Evolutionary conservation across 2,797 vertebrate genomes (phyloP), one percentile per base, ranked within the genome.

Genomic region (Hephaestus fuliginosus): DNA sequence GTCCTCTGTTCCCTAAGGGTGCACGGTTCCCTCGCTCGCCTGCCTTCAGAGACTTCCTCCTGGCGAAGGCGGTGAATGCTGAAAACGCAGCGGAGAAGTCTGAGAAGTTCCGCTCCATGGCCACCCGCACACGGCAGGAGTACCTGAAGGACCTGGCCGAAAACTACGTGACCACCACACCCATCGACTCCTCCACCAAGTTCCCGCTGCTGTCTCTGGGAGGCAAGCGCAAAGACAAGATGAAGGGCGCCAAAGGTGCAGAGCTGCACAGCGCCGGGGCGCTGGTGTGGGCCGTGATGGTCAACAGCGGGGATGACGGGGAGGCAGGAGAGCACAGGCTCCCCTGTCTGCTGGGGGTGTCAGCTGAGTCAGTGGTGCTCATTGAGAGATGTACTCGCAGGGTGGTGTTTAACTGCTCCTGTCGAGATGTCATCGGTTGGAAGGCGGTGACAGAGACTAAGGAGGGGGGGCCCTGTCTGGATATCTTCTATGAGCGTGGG

Each of bases 21-120:
- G 96, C 96, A 3, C 93, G 91, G 20, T 98, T 98, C 81, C 86
- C 89, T 0, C 94, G 95, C 68, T 95, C 96, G 0, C 80, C 92
- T 0, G 96, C 96, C 56, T 96, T 98, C 85, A 94, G 97, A 15
- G 97, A 97, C 88, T 97, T 98, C 86, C 93, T 98, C 65, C 93
- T 98, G 49, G 97, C 97, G 66, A 98, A 98, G 84, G 97, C 96
- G 1, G 95, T 98, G 82, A 98, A 98, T 0, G 97, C 97, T 0
- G 97, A 98, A 90, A 97, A 98, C 13, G 97, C 96, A 0, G 97
- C 97, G 0, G 96, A 97, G 81, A 97, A 97, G 58, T 96, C 97
- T 0, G 97, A 97, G 85, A 97, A 98, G 93, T 98, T 98, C 86
- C 96, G 96, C 41, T 96, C 97, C 61, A 98, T 98, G 97, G 97